Evolutionary conservation across 2,797 vertebrate species (phyloP).

Genomic region (Thaleichthys pacificus): DNA sequence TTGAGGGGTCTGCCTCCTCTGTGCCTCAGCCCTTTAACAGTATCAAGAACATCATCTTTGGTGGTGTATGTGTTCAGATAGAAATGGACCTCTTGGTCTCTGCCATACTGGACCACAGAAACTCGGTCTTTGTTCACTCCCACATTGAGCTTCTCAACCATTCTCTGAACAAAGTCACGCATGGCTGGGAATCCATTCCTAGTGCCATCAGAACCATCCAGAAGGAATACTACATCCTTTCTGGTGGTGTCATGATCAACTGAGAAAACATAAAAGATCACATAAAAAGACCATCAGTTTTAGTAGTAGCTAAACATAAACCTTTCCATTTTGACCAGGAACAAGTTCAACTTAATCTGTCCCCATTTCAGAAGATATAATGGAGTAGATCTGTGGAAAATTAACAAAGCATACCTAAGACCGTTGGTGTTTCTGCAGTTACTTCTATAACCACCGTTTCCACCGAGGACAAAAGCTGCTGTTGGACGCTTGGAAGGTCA

Average conservation of each 20-base stretch:
- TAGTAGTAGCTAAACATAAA: background rate
- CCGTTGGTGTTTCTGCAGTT: conserved; percentile 13
- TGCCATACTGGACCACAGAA: conserved; percentile 37
- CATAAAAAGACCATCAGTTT: too few species aligned
- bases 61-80: conserved; percentile 30
- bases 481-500: conserved; percentile 31
- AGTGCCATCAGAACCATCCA: conserved; percentile 36
- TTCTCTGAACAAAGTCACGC: conserved; percentile 24
- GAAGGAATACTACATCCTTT: conserved; percentile 37
- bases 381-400: background rate
- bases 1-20: conserved; percentile 31
- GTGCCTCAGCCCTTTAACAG: conserved; percentile 22
- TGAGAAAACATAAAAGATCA: conserved; percentile 20
- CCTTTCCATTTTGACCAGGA: too few species aligned
- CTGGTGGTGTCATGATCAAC: conserved; percentile 16
- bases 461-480: conserved; percentile 20
- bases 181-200: conserved; percentile 30
- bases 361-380: background rate
- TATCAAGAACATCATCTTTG: conserved; percentile 12
- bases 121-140: conserved; percentile 31
- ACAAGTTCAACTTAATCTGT: background rate
- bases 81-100: conserved; percentile 23
- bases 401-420: conserved; percentile 14
- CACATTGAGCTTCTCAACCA: conserved; percentile 34
- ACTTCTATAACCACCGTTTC: conserved; percentile 1